Evolutionary conservation across 2,113 vertebrate species (phyloP), one percentile per base, ranked within the genome.

Genomic region (Phrynosoma blainvillii): DNA sequence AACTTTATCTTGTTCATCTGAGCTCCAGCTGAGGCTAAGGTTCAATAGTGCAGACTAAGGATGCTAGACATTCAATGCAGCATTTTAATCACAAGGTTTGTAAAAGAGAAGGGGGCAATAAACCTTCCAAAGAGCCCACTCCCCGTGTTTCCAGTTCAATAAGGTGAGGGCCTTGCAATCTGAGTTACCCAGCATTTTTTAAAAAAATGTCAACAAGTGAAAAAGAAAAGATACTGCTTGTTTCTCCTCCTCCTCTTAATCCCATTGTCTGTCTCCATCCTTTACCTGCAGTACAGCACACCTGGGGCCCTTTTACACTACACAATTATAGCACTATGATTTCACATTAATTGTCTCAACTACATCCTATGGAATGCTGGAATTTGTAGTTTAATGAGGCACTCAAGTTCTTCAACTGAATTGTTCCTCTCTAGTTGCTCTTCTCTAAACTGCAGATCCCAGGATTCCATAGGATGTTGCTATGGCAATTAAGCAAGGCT

Each of bases 1-100:
- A 93, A 85, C 82, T 93, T 94, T 92, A 94, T 94, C 93, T 92
- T 93, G 90, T 93, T 92, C 86, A 95, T 92, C 91, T 78, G 90
- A 91, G 88, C 82, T 92, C 93, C 93, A 92, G 88, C 91, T 89
- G 88, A 74, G 93, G 66, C 92, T 83, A 94, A 16, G 0, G 91
- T 94, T 95, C 92, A 93, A 91, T 83, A 77, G 79, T 89, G 84
- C 79, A 90, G 88, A 93, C 90, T 62, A 84, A 87, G 77, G 66
- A 94, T 89, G 94, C 94, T 81, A 23, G 25, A 81, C 81, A 82
- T 85, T 85, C 36, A 30, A 21, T 27, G 59, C 47, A n/a, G 88
- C 88, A 68, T 85, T 32, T 80, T 87, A 52, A 16, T 89, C 52
- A 75, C 76, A 92, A 88, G 52, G 54, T 89, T 81, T 59, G 90